Conservation (phyloP, 2,113 vertebrate genomes). For the Aptenodytes patagonicus region DNA sequence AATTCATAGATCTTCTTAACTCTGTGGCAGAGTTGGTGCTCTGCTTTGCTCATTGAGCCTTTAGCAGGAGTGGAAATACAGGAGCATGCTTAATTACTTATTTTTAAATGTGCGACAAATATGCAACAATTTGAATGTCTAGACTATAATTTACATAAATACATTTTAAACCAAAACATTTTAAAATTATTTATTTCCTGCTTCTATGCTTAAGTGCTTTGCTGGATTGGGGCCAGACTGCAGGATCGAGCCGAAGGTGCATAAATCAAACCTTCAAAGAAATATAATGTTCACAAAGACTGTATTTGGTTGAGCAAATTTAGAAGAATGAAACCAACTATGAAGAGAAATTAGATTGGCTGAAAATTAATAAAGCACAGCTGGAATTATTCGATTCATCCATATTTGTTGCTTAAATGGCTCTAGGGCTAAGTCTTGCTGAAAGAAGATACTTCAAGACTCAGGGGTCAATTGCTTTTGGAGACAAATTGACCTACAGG, state of each 20-base stretch:
- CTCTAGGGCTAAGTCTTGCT: slow-evolving; percentile 58
- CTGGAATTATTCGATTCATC: slow-evolving; percentile 61
- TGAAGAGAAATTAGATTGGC: slow-evolving; percentile 54
- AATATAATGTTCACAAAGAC: background rate
- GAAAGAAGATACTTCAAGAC: slow-evolving; percentile 56
- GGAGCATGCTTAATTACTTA: background rate
- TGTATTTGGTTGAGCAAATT: slow-evolving; percentile 17
- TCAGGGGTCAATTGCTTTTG: slow-evolving; percentile 62
- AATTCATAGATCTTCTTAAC: background rate
- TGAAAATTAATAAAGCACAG: slow-evolving; percentile 70
- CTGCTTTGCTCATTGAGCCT: background rate
- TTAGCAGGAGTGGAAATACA: background rate
- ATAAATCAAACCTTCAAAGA: slow-evolving; percentile 48
- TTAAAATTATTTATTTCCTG: slow-evolving; percentile 24
- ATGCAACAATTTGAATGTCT: background rate
- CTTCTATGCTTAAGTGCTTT: background rate
- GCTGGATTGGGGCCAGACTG: background rate
- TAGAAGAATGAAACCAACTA: slow-evolving; percentile 54
- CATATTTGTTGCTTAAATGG: slow-evolving; percentile 60
- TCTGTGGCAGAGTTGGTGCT: background rate
- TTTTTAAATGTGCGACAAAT: background rate
- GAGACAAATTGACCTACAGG: slow-evolving; percentile 56
- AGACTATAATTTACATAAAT: slow-evolving; percentile 27
- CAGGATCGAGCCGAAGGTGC: background rate
- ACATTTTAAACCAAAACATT: slow-evolving; percentile 29